A percentile compares a stretch with the other conserved stretches of the same genome.
Conservation (phyloP, 1,140 invertebrate species). For the Sinonovacula constricta region DNA sequence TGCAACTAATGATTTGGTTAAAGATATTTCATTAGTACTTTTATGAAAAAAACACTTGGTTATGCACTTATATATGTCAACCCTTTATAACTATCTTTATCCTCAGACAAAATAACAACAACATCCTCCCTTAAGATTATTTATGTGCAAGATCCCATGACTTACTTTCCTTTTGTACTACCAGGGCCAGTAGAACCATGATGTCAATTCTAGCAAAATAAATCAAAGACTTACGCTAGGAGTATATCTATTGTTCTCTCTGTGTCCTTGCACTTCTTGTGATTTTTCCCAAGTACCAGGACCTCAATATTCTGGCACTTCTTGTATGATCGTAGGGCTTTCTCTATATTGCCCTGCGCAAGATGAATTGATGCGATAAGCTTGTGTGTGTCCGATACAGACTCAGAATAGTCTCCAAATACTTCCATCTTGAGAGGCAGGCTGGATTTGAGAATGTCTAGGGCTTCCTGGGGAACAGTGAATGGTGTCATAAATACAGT, state of each 20-base stretch:
- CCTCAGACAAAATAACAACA: too few species aligned
- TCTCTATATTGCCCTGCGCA: conserved; percentile 71
- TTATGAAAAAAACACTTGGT: too few species aligned
- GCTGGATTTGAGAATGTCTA: conserved; percentile 68
- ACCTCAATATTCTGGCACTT: conserved; percentile 74
- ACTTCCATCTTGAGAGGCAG: conserved; percentile 70
- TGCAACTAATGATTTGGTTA: too few species aligned
- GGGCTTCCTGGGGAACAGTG: conserved; percentile 71
- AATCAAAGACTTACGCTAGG: conserved; percentile 69
- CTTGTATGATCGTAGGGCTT: conserved; percentile 70
- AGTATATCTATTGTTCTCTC: conserved; percentile 74
- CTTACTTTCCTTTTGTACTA: too few species aligned
- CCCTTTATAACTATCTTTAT: too few species aligned
- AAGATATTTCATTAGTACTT: too few species aligned
- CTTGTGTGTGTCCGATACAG: conserved; percentile 74
- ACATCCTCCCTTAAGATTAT: too few species aligned
- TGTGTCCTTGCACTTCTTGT: conserved; percentile 73
- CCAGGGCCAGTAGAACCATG: too few species aligned
- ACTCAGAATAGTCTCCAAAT: conserved; percentile 74
- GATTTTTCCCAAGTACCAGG: conserved; percentile 70
- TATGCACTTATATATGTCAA: too few species aligned
- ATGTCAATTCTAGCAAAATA: too few species aligned
- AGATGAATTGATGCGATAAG: conserved; percentile 74
- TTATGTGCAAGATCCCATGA: too few species aligned
- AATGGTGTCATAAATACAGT: too few species aligned